Evolutionary conservation across 1,140 invertebrate species (phyloP), one percentile per base, ranked within the genome.

Genomic region (Protaetia brevitarsis): DNA sequence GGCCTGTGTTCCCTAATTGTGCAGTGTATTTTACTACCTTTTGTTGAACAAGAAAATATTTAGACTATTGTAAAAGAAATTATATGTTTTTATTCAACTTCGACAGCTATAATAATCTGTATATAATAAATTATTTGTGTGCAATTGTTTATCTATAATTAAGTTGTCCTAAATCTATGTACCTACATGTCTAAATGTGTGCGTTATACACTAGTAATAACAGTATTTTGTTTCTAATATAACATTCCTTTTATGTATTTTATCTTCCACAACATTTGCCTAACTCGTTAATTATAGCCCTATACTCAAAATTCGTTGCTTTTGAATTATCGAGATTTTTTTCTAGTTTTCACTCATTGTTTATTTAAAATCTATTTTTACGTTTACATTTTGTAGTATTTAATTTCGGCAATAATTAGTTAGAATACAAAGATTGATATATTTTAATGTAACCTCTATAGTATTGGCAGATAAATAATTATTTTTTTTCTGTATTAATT

Each of bases 401-500:
- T 51, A 51, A 51, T 51, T 7, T 51, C 41, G 10, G 41, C 41
- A 51, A 51, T 51, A 51, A 41, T 16, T 23, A 19, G 8, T 51
- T 19, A 23, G 16, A 51, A 51, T 19, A 23, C 41, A 51, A 51
- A 51, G 41, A 51, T 23, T 51, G 21, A 23, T 51, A 23, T 51
- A 51, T 51, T 51, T 19, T 51, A 37, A 16, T 37, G 34, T 16
- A 51, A 51, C 41, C 26, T 51, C 41, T 23, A 41, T 23, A 19
- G 41, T 23, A 51, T 51, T 51, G 41, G 41, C 19, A 23, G 41
- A 51, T 51, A 51, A 19, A 19, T 51, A 23, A 51, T 51, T 51
- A 51, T 51, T 51, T 23, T 51, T 51, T 51, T n/a, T n/a, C 41
- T 51, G 41, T 51, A 51, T 51, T 51, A 51, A 51, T 51, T 51